Evolutionary conservation across 2,797 vertebrate species (phyloP).

Genomic region (Hippopotamyrus pictus): DNA sequence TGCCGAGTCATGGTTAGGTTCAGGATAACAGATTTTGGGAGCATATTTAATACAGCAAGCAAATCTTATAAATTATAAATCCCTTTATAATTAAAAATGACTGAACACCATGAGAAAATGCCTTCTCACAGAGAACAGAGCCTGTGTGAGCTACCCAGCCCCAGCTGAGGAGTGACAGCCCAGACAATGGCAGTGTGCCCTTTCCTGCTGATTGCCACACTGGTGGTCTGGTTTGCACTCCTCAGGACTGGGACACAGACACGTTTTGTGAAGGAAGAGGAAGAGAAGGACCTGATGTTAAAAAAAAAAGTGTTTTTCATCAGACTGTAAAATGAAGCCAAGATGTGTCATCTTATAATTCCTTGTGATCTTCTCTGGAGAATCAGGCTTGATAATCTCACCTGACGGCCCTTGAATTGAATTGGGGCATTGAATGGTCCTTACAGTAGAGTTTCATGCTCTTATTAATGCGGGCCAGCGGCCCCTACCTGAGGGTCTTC

Average conservation of each 20-base stretch:
- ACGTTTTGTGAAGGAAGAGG: neutral
- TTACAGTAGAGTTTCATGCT: neutral
- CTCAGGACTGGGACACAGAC: neutral
- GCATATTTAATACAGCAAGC: neutral
- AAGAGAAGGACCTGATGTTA: neutral
- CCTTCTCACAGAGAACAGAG: neutral
- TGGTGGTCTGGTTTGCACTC: neutral
- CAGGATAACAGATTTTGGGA: neutral
- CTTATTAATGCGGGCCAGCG: neutral
- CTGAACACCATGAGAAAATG: neutral
- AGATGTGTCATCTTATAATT: neutral
- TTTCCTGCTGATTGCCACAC: neutral
- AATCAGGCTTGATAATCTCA: neutral
- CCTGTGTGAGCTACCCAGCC: neutral
- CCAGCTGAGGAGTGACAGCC: neutral
- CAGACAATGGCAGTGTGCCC: neutral
- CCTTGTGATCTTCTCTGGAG: neutral
- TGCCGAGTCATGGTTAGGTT: neutral
- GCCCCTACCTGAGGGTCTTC: conserved; percentile 83
- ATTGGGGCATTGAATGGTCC: too few species aligned
- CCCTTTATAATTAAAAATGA: neutral
- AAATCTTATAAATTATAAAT: neutral
- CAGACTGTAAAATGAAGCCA: neutral
- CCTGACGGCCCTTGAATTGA: neutral
- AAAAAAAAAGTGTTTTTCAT: neutral